Conservation (phyloP, 2,888 invertebrate species). For the Balanococcus diminutus region DNA sequence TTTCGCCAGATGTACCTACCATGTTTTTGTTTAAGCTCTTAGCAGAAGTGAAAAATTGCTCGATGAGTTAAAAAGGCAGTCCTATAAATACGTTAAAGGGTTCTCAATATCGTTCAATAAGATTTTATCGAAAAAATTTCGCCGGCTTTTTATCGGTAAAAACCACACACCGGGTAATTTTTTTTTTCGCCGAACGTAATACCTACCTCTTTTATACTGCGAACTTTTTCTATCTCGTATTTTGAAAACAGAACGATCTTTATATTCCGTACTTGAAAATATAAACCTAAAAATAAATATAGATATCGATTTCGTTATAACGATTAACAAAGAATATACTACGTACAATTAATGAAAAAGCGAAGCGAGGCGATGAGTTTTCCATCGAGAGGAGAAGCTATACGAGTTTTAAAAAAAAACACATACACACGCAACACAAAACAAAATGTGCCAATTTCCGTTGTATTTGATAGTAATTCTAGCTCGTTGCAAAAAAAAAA, state of each 20-base stretch:
- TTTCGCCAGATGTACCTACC: background rate
- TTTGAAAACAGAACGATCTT: background rate
- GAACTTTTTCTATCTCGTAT: background rate
- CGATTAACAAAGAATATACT: background rate
- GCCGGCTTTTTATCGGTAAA: background rate
- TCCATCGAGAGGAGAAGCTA: background rate
- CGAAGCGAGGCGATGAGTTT: background rate
- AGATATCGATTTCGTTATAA: background rate
- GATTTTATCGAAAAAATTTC: background rate
- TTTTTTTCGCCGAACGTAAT: background rate
- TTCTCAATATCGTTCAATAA: background rate
- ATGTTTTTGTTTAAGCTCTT: background rate
- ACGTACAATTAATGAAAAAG: background rate
- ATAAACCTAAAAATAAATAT: conserved; percentile 7
- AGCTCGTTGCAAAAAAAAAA: background rate
- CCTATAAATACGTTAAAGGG: background rate
- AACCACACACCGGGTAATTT: background rate
- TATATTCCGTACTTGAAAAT: background rate
- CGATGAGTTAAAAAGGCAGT: background rate
- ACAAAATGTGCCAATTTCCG: background rate
- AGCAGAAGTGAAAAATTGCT: background rate
- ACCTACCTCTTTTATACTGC: background rate
- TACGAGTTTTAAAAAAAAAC: too few relatives aligned
- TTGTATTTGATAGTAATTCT: background rate
- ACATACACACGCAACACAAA: background rate